phyloP scores from a whole-genome alignment of 1,140 invertebrate genomes.

The Drosophila nasuta region DNA sequence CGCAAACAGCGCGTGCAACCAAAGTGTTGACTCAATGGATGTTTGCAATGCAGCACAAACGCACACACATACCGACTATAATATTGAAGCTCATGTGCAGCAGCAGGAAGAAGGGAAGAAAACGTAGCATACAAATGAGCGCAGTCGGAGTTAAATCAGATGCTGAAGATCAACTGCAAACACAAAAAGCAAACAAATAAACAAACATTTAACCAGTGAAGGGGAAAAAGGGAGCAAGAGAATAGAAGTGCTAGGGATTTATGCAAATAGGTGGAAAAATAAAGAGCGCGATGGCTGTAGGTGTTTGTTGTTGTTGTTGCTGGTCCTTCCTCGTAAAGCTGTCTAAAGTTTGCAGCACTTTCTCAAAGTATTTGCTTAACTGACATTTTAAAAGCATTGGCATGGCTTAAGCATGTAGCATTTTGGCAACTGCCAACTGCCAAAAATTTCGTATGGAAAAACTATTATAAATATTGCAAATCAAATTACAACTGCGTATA shows the following conservation, averaged over 20 bases:
- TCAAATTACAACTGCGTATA: constrained; percentile 38
- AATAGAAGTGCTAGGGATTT: constrained; percentile 25
- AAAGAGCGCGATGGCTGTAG: neutral
- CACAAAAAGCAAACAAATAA: constrained; percentile 50
- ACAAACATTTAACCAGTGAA: neutral
- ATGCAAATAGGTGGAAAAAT: constrained; percentile 45
- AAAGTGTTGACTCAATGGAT: constrained; percentile 23
- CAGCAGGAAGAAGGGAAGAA: constrained; percentile 23
- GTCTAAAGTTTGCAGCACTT: constrained; percentile 10
- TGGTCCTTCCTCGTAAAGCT: neutral
- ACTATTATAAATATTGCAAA: constrained; percentile 43
- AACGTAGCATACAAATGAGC: constrained; percentile 63
- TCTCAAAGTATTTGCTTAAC: constrained; percentile 3
- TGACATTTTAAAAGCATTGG: constrained; percentile 32
- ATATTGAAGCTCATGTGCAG: neutral
- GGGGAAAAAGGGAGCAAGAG: too few species aligned
- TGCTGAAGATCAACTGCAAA: constrained; percentile 73
- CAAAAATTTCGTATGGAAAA: neutral
- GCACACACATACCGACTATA: neutral
- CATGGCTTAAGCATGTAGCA: neutral
- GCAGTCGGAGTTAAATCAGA: constrained; percentile 57
- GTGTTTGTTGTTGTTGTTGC: neutral
- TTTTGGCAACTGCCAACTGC: constrained; percentile 5
- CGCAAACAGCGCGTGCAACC: constrained; percentile 24
- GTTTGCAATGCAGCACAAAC: constrained; percentile 13